These are phyloP conservation scores for Osedax frankpressi DNA, from an alignment of 2,888 invertebrate genomes.

Conservation along the genomic window DNA sequence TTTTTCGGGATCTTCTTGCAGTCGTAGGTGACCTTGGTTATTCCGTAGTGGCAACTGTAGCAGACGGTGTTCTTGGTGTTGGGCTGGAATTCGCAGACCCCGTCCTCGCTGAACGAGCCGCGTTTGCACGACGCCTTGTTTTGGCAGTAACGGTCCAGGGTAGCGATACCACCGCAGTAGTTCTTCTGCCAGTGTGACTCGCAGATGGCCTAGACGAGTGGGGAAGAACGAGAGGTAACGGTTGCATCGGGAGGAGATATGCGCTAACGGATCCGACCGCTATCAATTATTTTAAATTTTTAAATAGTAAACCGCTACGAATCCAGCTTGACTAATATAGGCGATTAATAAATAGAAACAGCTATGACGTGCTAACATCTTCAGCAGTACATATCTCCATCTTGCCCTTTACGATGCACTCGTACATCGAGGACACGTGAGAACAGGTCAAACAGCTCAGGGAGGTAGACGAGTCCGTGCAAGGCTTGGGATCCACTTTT, in stretches of 20 bases:
- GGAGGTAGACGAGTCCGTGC: background rate
- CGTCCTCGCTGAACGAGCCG: background rate
- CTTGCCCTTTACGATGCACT: background rate
- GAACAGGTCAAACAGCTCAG: background rate
- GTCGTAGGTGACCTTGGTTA: background rate
- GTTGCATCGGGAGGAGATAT: background rate
- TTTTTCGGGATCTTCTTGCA: background rate
- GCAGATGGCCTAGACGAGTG: background rate
- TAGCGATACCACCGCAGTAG: background rate
- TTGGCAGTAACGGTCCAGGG: background rate
- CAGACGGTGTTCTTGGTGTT: background rate
- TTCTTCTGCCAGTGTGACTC: background rate
- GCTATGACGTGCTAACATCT: too few species aligned
- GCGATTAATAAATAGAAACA: too few species aligned
- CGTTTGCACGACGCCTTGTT: background rate
- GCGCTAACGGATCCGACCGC: too few species aligned
- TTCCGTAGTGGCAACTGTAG: background rate
- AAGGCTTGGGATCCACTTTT: background rate
- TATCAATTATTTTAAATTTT: too few species aligned
- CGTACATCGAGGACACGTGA: background rate
- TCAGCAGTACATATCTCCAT: background rate
- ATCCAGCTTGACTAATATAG: too few species aligned
- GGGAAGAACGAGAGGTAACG: too few species aligned
- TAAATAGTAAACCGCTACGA: too few species aligned
- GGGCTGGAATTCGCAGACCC: background rate